These are phyloP conservation scores for Sebastes fasciatus DNA, from an alignment of 2,113 vertebrate species.

Conservation along the genomic window DNA sequence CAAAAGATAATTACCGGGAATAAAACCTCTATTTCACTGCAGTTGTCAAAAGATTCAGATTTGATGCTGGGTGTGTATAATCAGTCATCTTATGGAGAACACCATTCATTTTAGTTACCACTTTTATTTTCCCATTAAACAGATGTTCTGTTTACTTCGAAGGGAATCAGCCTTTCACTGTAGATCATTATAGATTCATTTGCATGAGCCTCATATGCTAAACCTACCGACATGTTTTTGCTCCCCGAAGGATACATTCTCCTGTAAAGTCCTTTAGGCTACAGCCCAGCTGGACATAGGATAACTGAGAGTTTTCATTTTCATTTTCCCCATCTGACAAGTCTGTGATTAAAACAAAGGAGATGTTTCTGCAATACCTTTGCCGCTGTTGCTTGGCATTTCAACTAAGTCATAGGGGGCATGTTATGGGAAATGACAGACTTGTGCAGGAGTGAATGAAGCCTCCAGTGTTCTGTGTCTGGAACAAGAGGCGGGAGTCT, in stretches of 20 bases:
- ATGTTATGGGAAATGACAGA: slow-evolving; percentile 63
- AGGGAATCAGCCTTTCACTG: slow-evolving; percentile 18
- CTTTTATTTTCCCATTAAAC: slow-evolving; percentile 45
- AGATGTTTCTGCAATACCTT: slow-evolving; percentile 13
- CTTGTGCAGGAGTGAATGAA: slow-evolving; percentile 59
- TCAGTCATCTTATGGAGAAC: slow-evolving; percentile 12
- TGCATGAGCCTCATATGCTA: neutral
- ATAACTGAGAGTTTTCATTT: slow-evolving; percentile 5
- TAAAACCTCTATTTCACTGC: slow-evolving; percentile 32
- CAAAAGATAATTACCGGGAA: slow-evolving; percentile 42
- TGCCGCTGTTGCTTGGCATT: slow-evolving; percentile 51
- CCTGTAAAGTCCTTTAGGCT: neutral
- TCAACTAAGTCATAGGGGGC: slow-evolving; percentile 40
- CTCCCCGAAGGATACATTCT: neutral
- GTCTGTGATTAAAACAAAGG: slow-evolving; percentile 59
- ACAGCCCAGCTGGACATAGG: neutral
- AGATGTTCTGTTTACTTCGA: slow-evolving; percentile 48
- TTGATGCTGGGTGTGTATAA: slow-evolving; percentile 34
- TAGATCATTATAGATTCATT: slow-evolving; percentile 16
- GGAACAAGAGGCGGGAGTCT: slow-evolving; percentile 45
- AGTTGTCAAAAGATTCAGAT: slow-evolving; percentile 41
- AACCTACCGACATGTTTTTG: neutral
- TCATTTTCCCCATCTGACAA: slow-evolving; percentile 30
- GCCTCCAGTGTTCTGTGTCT: slow-evolving; percentile 55
- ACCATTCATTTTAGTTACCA: slow-evolving; percentile 39